Evolutionary conservation across 2,113 vertebrate species (phyloP).

Genomic region (Aramus guarauna): DNA sequence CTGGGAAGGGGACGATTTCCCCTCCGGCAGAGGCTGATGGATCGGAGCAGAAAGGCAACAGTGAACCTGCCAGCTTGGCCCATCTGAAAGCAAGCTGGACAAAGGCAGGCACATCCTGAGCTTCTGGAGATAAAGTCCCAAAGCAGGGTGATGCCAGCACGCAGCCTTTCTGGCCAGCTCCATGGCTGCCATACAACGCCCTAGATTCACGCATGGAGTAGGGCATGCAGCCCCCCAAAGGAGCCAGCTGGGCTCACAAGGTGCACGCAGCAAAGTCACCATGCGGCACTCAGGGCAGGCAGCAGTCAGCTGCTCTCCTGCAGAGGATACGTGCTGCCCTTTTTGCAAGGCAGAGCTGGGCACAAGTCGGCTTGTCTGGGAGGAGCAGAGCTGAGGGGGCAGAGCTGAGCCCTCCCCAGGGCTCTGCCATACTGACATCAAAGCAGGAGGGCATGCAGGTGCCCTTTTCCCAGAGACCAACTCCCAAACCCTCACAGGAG

Average conservation of each 20-base stretch:
- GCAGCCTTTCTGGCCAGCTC: too few species aligned
- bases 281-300: neutral
- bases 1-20: neutral
- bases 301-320: neutral
- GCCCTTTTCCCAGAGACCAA: neutral
- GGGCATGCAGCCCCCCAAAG: neutral
- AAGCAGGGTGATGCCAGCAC: neutral
- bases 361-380: neutral
- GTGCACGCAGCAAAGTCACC: neutral
- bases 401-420: neutral
- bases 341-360: neutral
- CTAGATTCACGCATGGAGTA: neutral
- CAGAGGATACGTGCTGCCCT: neutral
- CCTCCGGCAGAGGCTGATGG: neutral
- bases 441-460: neutral
- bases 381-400: neutral
- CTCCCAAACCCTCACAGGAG: neutral
- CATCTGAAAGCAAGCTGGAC: too few species aligned
- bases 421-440: accelerated
- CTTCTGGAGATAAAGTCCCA: too few species aligned
- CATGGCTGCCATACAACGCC: neutral
- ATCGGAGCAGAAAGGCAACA: neutral
- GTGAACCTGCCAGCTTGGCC: neutral
- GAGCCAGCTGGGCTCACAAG: neutral
- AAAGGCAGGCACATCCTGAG: neutral